These are phyloP conservation scores for Arothron firmamentum DNA, from an alignment of 2,113 vertebrate genomes.

Conservation along the genomic window DNA sequence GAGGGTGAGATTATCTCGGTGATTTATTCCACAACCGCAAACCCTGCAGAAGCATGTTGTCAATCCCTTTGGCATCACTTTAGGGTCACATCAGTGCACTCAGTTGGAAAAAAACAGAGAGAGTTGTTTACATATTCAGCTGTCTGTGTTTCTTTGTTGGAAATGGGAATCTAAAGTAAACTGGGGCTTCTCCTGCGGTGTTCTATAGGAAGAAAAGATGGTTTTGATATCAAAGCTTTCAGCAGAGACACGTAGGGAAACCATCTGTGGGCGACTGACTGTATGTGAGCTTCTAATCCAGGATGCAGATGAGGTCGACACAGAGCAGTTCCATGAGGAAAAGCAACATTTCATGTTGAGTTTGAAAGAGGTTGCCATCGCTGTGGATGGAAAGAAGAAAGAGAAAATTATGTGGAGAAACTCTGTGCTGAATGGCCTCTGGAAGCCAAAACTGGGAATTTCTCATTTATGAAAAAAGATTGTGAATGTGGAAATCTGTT, in stretches of 20 bases:
- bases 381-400: too few relatives aligned
- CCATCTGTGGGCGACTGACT: background rate
- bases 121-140: constrained; percentile 67
- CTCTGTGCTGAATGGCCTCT: too few relatives aligned
- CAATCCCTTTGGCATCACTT: constrained; percentile 68
- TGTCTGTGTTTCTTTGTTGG: constrained; percentile 40
- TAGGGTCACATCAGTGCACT: constrained; percentile 65
- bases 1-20: constrained; percentile 61
- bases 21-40: constrained; percentile 70
- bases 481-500: too few relatives aligned
- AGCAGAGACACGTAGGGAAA: background rate
- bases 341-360: too few relatives aligned
- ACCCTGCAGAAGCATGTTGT: constrained; percentile 61
- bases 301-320: too few relatives aligned
- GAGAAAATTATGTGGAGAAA: too few relatives aligned
- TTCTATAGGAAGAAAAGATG: constrained; percentile 41
- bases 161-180: constrained; percentile 60
- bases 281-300: too few relatives aligned
- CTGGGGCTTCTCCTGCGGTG: constrained; percentile 31
- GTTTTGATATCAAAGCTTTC: constrained; percentile 11
- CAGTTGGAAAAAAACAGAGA: constrained; percentile 53
- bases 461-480: too few relatives aligned
- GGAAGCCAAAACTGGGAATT: too few relatives aligned
- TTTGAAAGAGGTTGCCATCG: too few relatives aligned
- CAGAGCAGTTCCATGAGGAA: too few relatives aligned